These are phyloP conservation scores for Dorcus hopei DNA, from an alignment of 2,888 invertebrate species.

Conservation along the genomic window DNA sequence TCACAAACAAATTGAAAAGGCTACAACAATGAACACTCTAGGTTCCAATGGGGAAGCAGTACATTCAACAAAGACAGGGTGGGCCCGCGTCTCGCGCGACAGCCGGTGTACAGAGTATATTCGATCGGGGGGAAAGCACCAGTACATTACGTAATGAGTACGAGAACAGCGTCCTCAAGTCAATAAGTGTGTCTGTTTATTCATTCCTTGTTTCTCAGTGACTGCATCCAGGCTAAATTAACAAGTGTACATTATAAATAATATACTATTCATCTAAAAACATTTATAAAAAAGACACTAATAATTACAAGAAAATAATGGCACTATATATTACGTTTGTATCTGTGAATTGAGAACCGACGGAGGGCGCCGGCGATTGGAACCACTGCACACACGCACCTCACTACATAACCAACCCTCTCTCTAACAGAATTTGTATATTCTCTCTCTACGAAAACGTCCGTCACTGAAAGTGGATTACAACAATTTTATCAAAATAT, in stretches of 20 bases:
- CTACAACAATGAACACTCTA: slow-evolving; percentile 53
- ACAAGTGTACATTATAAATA: slow-evolving; percentile 50
- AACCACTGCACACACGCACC: slow-evolving; percentile 41
- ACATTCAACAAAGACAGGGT: slow-evolving; percentile 44
- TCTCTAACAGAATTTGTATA: slow-evolving; percentile 33
- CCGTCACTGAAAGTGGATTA: slow-evolving; percentile 41
- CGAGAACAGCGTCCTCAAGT: slow-evolving; percentile 12
- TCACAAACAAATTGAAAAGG: slow-evolving; percentile 51
- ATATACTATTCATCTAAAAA: slow-evolving; percentile 50
- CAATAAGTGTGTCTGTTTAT: slow-evolving; percentile 11
- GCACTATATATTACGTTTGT: slow-evolving; percentile 47
- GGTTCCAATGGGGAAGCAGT: slow-evolving; percentile 51
- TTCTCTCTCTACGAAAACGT: slow-evolving; percentile 24
- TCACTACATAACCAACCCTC: slow-evolving; percentile 33
- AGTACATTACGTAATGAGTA: slow-evolving; percentile 37
- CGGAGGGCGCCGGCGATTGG: slow-evolving; percentile 29
- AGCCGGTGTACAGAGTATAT: slow-evolving; percentile 49
- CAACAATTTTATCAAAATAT: slow-evolving; percentile 35
- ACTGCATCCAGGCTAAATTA: slow-evolving; percentile 49
- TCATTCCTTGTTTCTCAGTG: slow-evolving; percentile 38
- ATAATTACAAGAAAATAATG: slow-evolving; percentile 51
- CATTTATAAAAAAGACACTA: slow-evolving; percentile 52
- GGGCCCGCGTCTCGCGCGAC: slow-evolving; percentile 33
- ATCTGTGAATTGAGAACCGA: slow-evolving; percentile 13
- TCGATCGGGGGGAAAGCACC: slow-evolving; percentile 47